Percentiles rank a stretch among this genome's conserved stretches.
Conservation (phyloP, 2,797 vertebrate species). For the Alcedo atthis region DNA sequence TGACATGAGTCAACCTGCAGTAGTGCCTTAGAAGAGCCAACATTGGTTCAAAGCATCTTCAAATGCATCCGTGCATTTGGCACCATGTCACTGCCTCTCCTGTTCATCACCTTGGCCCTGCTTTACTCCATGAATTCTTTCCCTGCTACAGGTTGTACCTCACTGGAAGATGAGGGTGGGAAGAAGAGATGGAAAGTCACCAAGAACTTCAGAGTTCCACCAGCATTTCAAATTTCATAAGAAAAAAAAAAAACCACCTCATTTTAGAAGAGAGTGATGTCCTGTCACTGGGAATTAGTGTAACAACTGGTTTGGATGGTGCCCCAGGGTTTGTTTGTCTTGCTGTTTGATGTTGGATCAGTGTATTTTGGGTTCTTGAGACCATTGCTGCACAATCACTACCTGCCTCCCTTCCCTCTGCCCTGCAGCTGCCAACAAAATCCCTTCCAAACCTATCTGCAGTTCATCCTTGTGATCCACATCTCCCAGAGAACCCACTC, state of each 20-base stretch:
- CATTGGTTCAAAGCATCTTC: neutral
- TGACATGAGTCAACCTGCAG: neutral
- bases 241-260: neutral
- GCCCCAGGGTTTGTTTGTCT: neutral
- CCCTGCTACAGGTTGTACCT: neutral
- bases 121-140: neutral
- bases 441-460: neutral
- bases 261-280: neutral
- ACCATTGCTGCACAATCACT: neutral
- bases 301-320: neutral
- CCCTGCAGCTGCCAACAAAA: conserved; percentile 2
- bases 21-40: neutral
- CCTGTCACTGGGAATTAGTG: neutral
- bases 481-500: neutral
- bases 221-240: neutral
- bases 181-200: neutral
- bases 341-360: neutral
- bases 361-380: neutral
- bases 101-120: neutral
- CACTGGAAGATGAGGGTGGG: neutral
- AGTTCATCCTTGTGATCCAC: neutral
- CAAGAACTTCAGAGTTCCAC: neutral
- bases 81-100: neutral
- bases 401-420: neutral
- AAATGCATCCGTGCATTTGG: neutral